Evolutionary conservation across 2,113 vertebrate genomes (phyloP).

Genomic region (Leucopternis melanops): DNA sequence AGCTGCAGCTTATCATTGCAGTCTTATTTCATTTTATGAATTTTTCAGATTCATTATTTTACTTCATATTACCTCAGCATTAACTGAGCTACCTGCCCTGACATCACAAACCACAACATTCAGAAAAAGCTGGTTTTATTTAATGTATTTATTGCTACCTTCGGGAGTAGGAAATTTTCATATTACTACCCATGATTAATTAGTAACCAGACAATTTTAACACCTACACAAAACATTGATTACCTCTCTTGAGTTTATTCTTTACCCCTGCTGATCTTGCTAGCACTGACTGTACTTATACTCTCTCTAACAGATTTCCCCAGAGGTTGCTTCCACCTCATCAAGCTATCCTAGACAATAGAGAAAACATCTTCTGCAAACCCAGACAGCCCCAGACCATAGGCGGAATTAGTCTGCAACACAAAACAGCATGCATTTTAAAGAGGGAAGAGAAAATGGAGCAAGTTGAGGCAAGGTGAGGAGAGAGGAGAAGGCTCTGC

Average conservation of each 20-base stretch:
- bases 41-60: not conserved
- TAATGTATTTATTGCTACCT: not conserved
- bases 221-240: not conserved
- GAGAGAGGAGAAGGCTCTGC: not conserved
- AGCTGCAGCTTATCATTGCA: not conserved
- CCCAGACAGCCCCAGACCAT: not conserved
- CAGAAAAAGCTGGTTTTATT: not conserved
- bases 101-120: not conserved
- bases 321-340: not conserved
- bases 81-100: not conserved
- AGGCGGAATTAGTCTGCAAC: not conserved
- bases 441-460: not conserved
- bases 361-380: not conserved
- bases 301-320: not conserved
- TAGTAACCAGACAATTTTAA: not conserved
- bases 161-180: not conserved
- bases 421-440: not conserved
- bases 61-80: not conserved
- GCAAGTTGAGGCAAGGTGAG: not conserved
- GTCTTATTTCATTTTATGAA: not conserved
- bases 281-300: not conserved
- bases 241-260: not conserved
- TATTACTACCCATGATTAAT: not conserved
- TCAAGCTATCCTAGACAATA: not conserved
- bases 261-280: not conserved